phyloP scores from a whole-genome alignment of 2,797 vertebrate species.

The Cossypha heuglini region DNA sequence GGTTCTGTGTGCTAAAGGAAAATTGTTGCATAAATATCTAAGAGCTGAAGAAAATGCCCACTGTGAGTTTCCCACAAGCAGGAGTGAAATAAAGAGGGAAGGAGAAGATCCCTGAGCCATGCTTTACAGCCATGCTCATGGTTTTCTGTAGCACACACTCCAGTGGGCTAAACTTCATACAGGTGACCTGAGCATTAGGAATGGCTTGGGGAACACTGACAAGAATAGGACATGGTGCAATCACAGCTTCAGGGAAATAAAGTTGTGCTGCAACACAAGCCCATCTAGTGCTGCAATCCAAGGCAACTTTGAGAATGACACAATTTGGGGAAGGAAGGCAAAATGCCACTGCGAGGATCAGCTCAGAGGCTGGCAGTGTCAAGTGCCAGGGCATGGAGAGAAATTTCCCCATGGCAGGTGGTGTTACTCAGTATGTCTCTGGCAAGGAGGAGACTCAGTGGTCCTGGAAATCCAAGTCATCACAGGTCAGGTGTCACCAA shows the following conservation, averaged over 20 bases:
- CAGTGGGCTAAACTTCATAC: background rate
- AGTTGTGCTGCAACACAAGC: background rate
- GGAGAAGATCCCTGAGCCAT: background rate
- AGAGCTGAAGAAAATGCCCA: background rate
- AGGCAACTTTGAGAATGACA: background rate
- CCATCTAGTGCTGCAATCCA: background rate
- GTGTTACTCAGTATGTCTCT: conserved; percentile 24
- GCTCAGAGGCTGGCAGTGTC: background rate
- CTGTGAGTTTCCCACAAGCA: background rate
- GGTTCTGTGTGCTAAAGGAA: background rate
- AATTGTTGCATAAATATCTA: background rate
- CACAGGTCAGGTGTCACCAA: conserved; percentile 5
- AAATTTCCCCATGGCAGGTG: conserved; percentile 51
- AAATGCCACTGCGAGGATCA: background rate
- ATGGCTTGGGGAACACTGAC: background rate
- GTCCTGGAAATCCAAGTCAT: conserved; percentile 7
- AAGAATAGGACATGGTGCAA: background rate
- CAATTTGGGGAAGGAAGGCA: background rate
- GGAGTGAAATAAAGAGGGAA: background rate
- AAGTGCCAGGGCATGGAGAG: conserved; percentile 30
- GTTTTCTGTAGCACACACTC: background rate
- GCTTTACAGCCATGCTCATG: background rate
- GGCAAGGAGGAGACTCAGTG: background rate
- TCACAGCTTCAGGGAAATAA: background rate
- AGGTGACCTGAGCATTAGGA: background rate